These are phyloP conservation scores for Hypselothyrea guttata DNA, from an alignment of 2,888 invertebrate genomes.

Conservation along the genomic window DNA sequence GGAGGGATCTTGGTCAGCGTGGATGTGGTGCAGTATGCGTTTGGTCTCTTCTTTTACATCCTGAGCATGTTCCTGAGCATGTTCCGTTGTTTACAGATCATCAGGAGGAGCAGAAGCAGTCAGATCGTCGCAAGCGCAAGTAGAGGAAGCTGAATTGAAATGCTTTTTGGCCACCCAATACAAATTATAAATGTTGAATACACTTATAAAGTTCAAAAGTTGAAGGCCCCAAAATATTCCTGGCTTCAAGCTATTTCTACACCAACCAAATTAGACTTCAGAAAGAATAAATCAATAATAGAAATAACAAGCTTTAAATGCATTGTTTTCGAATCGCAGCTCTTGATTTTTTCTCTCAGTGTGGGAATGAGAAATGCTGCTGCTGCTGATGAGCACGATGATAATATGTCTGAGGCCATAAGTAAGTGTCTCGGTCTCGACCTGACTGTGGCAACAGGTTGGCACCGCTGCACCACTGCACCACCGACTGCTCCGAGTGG, in stretches of 20 bases:
- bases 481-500: constrained; percentile 8
- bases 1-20: constrained; percentile 94
- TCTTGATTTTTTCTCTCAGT: no score
- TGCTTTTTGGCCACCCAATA: constrained; percentile 1
- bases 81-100: constrained; percentile 95
- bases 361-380: constrained; percentile 1
- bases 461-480: no score
- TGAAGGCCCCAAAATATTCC: no score
- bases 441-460: constrained; percentile 20
- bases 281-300: no score
- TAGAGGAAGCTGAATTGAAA: constrained; percentile 26
- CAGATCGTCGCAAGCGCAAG: constrained; percentile 68
- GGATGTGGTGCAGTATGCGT: constrained; percentile 95
- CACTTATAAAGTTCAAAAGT: no score
- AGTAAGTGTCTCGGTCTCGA: constrained; percentile 41
- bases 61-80: no score
- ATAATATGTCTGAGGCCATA: constrained; percentile 44
- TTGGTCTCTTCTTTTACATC: constrained; percentile 97
- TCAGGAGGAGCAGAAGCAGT: constrained; percentile 83
- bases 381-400: constrained; percentile 48
- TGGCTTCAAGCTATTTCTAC: no score
- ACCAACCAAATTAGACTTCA: no score
- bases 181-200: constrained; percentile 17
- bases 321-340: no score
- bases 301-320: no score